Percentiles rank a stretch among this genome's conserved stretches.
These are phyloP conservation scores for Avahi laniger DNA, from an alignment of 2,797 vertebrate species.

Conservation along the genomic window DNA sequence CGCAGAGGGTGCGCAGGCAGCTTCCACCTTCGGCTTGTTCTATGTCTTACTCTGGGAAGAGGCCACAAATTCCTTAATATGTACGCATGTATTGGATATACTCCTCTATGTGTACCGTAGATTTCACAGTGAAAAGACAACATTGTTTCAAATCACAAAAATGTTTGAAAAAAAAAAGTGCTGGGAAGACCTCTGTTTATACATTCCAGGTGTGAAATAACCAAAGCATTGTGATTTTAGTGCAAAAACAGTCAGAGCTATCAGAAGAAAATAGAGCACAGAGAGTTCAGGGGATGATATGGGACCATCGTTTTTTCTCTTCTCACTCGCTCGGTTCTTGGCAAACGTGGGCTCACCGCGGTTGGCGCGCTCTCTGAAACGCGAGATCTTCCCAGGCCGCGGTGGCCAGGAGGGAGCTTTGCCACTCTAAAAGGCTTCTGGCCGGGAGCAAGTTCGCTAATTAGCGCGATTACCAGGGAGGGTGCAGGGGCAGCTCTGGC, in stretches of 20 bases:
- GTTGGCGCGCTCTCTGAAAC: not conserved
- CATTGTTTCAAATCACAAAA: not conserved
- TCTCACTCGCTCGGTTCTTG: not conserved
- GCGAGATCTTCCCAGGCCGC: not conserved
- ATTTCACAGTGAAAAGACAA: not conserved
- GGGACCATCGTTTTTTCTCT: not conserved
- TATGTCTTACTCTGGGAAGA: not conserved
- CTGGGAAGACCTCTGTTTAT: not conserved
- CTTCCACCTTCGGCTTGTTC: not conserved
- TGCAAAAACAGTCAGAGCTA: not conserved
- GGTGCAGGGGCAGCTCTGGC: not conserved
- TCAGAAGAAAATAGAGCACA: not conserved
- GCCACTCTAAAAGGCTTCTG: not conserved
- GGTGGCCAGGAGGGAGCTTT: not conserved
- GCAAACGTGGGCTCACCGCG: not conserved
- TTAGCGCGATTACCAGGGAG: not conserved
- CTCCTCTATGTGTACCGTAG: rapidly evolving
- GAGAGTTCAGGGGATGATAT: not conserved
- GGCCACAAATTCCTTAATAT: rapidly evolving
- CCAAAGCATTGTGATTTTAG: not conserved
- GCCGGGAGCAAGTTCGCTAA: not conserved
- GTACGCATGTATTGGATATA: rapidly evolving
- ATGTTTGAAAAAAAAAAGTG: not conserved
- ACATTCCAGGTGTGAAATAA: rapidly evolving
- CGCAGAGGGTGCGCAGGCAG: rapidly evolving